Conservation (phyloP, 2,888 invertebrate species). For the Drosophila mimetica region DNA sequence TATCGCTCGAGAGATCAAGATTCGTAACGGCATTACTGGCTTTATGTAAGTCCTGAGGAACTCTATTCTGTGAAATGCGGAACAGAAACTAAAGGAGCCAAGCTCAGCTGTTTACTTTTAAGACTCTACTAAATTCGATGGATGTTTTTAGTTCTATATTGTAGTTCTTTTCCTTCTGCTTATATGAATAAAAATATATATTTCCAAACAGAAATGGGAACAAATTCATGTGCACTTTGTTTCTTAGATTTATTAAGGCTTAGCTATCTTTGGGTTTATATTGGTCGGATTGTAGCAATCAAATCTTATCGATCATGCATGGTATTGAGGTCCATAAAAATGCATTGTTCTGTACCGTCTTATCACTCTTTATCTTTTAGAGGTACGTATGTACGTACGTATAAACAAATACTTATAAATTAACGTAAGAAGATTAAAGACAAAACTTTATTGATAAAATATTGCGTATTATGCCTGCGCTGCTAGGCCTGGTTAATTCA, state of each 20-base stretch:
- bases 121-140: slow-evolving; percentile 15
- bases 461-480: too few species aligned
- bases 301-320: slow-evolving; percentile 45
- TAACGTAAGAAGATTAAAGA: not conserved
- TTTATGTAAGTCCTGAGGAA: slow-evolving; percentile 63
- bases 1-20: slow-evolving; percentile 83
- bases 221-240: not conserved
- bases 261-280: slow-evolving; percentile 8
- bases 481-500: too few species aligned
- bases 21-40: slow-evolving; percentile 82
- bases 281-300: not conserved
- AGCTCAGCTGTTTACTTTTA: slow-evolving; percentile 31
- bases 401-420: not conserved
- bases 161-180: slow-evolving; percentile 11
- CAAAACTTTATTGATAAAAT: not conserved
- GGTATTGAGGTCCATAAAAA: not conserved
- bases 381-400: not conserved
- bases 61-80: slow-evolving; percentile 6
- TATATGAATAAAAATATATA: slow-evolving; percentile 30
- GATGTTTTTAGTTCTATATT: slow-evolving; percentile 9
- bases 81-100: not conserved
- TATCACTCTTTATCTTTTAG: not conserved
- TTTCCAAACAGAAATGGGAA: slow-evolving; percentile 28
- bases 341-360: slow-evolving; percentile 2
- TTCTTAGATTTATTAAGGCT: slow-evolving; percentile 3